Conservation (phyloP, 2,113 vertebrate species). For the Smithornis capensis region DNA sequence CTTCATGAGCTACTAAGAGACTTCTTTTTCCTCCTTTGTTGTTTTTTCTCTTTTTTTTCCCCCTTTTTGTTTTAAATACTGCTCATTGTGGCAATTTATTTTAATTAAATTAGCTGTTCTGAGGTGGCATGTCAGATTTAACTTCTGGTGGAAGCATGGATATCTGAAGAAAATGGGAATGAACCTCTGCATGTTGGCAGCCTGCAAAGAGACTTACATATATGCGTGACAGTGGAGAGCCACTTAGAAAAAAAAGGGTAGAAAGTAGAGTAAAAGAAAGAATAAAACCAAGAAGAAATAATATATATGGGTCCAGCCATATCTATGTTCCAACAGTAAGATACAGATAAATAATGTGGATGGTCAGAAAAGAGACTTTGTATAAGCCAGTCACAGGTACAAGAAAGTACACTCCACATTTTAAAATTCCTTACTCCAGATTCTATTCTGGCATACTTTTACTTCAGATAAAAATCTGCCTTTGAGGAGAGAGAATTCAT, state of each 20-base stretch:
- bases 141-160: conserved; percentile 41
- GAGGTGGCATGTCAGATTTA: conserved; percentile 7
- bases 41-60: no score
- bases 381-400: neutral
- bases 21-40: neutral
- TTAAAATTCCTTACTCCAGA: conserved; percentile 63
- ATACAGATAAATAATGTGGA: neutral
- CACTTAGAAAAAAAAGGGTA: conserved; percentile 3
- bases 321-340: conserved; percentile 13
- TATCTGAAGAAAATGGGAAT: conserved; percentile 35
- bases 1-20: conserved; percentile 54
- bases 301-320: conserved; percentile 60
- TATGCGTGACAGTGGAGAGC: conserved; percentile 49
- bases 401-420: neutral
- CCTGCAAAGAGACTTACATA: conserved; percentile 11
- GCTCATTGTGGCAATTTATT: neutral
- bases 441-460: conserved; percentile 41
- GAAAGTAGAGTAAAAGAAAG: neutral
- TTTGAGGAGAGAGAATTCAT: neutral
- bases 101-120: neutral
- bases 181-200: conserved; percentile 38
- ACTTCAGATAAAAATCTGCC: neutral
- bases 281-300: conserved; percentile 11
- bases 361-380: neutral
- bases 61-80: neutral